Conservation (phyloP, 1,140 invertebrate genomes). For the Heliothis subflexa region DNA sequence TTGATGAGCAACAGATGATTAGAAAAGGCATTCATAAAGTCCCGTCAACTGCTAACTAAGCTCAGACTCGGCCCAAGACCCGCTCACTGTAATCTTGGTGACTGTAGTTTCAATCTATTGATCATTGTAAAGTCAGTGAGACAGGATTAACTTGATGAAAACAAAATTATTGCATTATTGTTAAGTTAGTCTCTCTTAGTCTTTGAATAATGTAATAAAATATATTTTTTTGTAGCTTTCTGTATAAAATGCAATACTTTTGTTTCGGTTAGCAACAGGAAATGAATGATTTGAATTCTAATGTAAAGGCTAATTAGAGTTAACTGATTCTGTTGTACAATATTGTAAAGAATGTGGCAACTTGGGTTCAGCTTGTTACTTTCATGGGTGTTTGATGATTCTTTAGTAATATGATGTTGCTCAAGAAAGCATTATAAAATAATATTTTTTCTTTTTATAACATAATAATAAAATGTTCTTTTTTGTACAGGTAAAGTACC, state of each 20-base stretch:
- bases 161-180: constrained; percentile 62
- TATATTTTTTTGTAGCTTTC: not conserved
- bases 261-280: constrained; percentile 24
- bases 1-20: constrained; percentile 70
- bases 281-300: not conserved
- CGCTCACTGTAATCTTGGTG: constrained; percentile 81
- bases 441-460: not conserved
- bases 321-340: constrained; percentile 48
- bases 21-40: constrained; percentile 73
- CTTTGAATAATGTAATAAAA: not conserved
- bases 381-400: constrained; percentile 68
- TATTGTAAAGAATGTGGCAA: constrained; percentile 59
- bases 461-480: not conserved
- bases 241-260: constrained; percentile 17
- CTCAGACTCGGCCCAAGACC: constrained; percentile 68
- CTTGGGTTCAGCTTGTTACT: constrained; percentile 66
- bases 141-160: constrained; percentile 56
- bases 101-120: constrained; percentile 60
- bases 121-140: constrained; percentile 77
- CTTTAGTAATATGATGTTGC: constrained; percentile 83
- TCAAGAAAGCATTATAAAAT: not conserved
- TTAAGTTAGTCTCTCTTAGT: not conserved
- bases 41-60: constrained; percentile 55
- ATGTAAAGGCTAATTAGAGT: constrained; percentile 31
- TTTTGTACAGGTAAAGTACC: constrained; percentile 49